These are phyloP conservation scores for Eulemur coronatus DNA, from an alignment of 2,797 vertebrate species.

Conservation along the genomic window DNA sequence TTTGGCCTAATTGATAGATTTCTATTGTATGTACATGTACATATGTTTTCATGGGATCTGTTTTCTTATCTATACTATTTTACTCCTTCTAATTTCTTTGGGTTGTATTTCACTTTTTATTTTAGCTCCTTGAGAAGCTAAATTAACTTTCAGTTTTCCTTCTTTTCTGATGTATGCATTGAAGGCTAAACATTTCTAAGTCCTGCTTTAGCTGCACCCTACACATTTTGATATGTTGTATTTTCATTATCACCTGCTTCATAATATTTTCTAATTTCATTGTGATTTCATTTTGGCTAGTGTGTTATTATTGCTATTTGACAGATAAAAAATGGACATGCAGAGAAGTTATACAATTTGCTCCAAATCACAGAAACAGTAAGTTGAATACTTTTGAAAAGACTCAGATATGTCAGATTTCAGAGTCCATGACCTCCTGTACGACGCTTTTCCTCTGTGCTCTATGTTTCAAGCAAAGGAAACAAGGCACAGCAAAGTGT, in stretches of 20 bases:
- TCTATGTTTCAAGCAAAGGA: not conserved
- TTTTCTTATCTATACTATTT: not conserved
- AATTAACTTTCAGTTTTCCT: not conserved
- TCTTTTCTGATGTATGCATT: not conserved
- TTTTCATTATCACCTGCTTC: not conserved
- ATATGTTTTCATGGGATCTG: not conserved
- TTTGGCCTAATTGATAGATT: not conserved
- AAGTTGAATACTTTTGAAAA: not conserved
- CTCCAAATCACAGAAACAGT: not conserved
- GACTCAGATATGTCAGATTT: not conserved
- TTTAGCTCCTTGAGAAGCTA: not conserved
- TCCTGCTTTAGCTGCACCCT: not conserved
- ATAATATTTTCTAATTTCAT: slow-evolving; percentile 10
- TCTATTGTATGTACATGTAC: not conserved
- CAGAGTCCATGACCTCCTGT: not conserved
- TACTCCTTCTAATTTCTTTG: not conserved
- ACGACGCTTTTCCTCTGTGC: not conserved
- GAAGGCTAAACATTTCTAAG: not conserved
- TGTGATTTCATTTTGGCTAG: not conserved
- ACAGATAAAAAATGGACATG: not conserved
- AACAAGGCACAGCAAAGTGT: not conserved
- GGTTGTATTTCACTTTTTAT: not conserved
- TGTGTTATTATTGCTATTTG: not conserved
- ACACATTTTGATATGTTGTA: not conserved
- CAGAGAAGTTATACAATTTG: not conserved